These are phyloP conservation scores for Neuroscelio doddi DNA, from an alignment of 2,888 invertebrate genomes.

Conservation along the genomic window DNA sequence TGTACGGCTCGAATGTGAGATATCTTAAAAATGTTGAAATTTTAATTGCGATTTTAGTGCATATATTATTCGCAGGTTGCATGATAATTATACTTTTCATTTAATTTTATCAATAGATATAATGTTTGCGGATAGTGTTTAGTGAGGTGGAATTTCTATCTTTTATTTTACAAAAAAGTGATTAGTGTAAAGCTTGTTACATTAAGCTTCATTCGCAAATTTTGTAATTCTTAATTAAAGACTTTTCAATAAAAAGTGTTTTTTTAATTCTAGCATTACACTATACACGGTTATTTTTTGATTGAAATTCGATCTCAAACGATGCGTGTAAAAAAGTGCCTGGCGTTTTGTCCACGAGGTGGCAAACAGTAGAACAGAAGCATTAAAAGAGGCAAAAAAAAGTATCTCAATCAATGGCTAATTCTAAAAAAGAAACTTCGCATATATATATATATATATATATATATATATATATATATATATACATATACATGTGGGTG, in stretches of 20 bases:
- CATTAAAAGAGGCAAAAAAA: not conserved
- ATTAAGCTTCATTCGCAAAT: too few species aligned
- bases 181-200: too few species aligned
- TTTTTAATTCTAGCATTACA: too few species aligned
- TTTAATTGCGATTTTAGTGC: too few species aligned
- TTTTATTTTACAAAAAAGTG: too few species aligned
- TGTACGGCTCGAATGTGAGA: conserved; percentile 2
- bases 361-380: conserved; percentile 45
- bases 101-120: not conserved
- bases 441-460: not conserved
- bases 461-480: conserved; percentile 1
- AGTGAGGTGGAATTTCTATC: too few species aligned
- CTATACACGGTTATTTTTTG: not conserved
- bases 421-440: not conserved
- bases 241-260: too few species aligned
- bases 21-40: not conserved
- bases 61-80: not conserved
- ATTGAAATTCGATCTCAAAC: conserved; percentile 13
- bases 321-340: conserved; percentile 47
- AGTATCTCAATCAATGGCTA: not conserved
- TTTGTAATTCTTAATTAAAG: too few species aligned
- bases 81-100: not conserved
- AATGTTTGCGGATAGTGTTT: too few species aligned
- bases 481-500: not conserved
- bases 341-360: conserved; percentile 55